These are phyloP conservation scores for Sympetrum striolatum DNA, from an alignment of 2,888 invertebrate genomes.

Conservation along the genomic window DNA sequence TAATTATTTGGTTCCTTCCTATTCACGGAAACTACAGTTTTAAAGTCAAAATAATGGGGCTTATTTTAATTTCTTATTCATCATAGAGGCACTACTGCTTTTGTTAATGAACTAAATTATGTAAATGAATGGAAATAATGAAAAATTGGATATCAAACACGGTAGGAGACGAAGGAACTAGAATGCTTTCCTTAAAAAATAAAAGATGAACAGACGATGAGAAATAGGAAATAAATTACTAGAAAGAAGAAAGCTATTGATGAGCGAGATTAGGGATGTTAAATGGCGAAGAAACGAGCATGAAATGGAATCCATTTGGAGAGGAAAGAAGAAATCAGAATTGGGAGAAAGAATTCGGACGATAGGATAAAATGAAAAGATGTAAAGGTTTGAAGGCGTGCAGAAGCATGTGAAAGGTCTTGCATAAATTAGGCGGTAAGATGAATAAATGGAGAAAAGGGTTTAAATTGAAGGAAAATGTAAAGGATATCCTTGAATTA, in stretches of 20 bases:
- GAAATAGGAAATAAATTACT: background rate
- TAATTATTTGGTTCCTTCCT: too few relatives aligned
- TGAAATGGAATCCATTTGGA: background rate
- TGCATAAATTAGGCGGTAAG: too few relatives aligned
- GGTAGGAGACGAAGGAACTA: background rate
- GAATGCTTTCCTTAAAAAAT: background rate
- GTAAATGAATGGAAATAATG: too few relatives aligned
- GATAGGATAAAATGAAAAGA: background rate
- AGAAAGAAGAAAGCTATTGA: background rate
- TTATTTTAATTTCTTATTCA: too few relatives aligned
- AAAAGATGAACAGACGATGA: background rate
- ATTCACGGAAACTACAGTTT: too few relatives aligned
- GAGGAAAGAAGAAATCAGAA: background rate
- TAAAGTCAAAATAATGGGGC: too few relatives aligned
- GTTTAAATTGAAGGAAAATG: too few relatives aligned
- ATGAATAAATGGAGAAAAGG: too few relatives aligned
- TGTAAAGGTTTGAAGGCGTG: background rate
- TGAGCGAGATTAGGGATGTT: background rate
- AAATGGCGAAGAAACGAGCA: background rate
- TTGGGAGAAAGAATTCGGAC: background rate
- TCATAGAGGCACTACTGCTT: too few relatives aligned
- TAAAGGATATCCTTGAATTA: too few relatives aligned
- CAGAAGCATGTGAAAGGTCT: background rate
- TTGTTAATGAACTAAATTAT: too few relatives aligned
- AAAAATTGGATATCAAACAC: too few relatives aligned